Evolutionary conservation across 2,888 invertebrate species (phyloP).

Genomic region (Imbricaverruca yamaguchii): DNA sequence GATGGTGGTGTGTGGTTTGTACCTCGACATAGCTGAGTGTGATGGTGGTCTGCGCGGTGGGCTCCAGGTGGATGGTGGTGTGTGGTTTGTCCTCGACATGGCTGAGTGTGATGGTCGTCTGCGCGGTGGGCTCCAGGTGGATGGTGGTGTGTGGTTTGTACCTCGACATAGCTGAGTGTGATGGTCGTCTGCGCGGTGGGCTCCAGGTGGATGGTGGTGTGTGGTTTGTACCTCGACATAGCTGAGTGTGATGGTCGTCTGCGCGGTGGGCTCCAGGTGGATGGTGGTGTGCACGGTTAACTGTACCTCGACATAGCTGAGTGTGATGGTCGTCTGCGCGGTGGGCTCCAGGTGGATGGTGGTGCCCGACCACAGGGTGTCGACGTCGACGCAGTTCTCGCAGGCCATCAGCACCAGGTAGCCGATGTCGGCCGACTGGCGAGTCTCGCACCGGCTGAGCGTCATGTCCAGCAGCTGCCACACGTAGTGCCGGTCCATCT

Average conservation of each 20-base stretch:
- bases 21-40: not conserved
- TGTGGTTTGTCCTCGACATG: no score
- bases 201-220: no score
- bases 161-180: not conserved
- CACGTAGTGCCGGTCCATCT: conserved; percentile 39
- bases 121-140: no score
- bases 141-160: no score
- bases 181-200: not conserved
- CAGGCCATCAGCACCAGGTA: conserved; percentile 41
- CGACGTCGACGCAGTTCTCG: conserved; percentile 26
- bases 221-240: conserved; percentile 30
- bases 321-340: conserved; percentile 45
- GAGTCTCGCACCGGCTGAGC: conserved; percentile 37
- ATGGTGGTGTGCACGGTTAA: no score
- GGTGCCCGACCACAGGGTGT: conserved; percentile 40
- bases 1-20: no score
- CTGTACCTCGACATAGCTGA: conserved; percentile 34
- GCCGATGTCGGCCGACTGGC: conserved; percentile 32
- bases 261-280: not conserved
- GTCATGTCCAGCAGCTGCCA: conserved; percentile 45
- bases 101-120: no score
- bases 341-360: conserved; percentile 42
- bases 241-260: conserved; percentile 16
- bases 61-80: no score
- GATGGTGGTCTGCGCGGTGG: not conserved